A percentile compares a stretch with the other conserved stretches of the same genome.
phyloP scores from a whole-genome alignment of 2,797 vertebrate species.

The Pagetopsis macropterus region DNA sequence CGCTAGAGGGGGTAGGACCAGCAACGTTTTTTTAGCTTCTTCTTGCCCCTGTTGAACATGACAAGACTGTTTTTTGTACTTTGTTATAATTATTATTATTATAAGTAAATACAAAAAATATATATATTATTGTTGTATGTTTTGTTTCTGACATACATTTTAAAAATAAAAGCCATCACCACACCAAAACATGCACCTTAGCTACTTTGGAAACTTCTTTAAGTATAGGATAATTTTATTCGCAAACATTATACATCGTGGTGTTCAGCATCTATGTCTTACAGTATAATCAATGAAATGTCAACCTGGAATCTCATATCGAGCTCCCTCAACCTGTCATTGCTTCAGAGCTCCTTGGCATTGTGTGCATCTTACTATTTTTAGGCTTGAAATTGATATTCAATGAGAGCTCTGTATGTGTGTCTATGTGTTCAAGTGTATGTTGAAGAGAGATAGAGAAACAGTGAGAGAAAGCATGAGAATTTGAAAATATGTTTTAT shows the following conservation, averaged over 20 bases:
- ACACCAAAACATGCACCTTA: background rate
- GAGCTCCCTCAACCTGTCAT: constrained; percentile 30
- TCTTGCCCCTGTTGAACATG: too few species aligned
- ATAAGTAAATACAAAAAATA: too few species aligned
- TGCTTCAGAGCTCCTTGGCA: constrained; percentile 40
- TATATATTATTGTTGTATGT: too few species aligned
- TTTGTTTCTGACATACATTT: too few species aligned
- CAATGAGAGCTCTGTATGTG: constrained; percentile 22
- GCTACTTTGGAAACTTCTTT: background rate
- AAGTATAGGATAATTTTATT: constrained; percentile 25
- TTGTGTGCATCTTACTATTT: constrained; percentile 47
- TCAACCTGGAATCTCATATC: constrained; percentile 32
- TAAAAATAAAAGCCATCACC: background rate
- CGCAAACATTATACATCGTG: background rate
- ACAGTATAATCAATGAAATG: constrained; percentile 32
- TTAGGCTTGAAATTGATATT: constrained; percentile 47
- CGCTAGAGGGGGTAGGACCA: too few species aligned
- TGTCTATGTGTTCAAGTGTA: constrained; percentile 10
- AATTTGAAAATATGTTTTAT: constrained; percentile 32
- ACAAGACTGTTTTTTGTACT: too few species aligned
- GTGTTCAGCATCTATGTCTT: constrained; percentile 28
- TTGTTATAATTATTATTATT: too few species aligned
- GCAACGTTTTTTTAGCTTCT: too few species aligned
- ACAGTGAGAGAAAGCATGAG: background rate
- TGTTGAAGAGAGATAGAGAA: constrained; percentile 21